Base-by-base conservation (phyloP, 2,888 invertebrate genomes). In the Eledona agricola region DNA sequence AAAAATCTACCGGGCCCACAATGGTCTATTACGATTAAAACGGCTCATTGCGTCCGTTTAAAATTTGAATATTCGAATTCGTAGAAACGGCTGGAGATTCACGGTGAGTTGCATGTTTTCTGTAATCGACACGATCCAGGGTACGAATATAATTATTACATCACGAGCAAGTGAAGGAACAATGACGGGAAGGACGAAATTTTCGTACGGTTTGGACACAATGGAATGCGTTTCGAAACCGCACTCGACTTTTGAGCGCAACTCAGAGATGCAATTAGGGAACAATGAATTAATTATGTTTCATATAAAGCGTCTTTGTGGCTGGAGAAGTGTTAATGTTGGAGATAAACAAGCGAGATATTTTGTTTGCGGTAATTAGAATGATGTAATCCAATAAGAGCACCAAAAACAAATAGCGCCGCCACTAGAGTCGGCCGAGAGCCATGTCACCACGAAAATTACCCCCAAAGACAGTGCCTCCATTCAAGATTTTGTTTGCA, bases 231-330 rank as follows among this genome's bases (percentile, higher is more conserved):
- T 45, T 45, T 19, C 45, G 11, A 34, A 45, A 34, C 26, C 26
- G 40, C 15, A 19, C 17, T 6, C 34, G 25, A 16, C 6, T 26
- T 25, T 28, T 26, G 40, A 19, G 26, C 7, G 31, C 9, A 42
- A 12, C 22, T n/a, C n/a, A n/a, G 25, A 45, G 43, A 23, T 16
- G 45, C 46, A 52, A 52, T 52, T 52, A 52, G 31, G 23, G 38
- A 52, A 52, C 46, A 46, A 38, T 52, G 38, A 52, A 46, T 52
- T 45, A 52, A 52, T 52, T 52, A 52, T 52, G 46, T 37, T 32
- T 31, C 51, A 52, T 20, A 52, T 46, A 52, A 52, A 46, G 40
- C 51, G 25, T 29, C 46, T 47, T 53, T 53, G 53, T 53, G 47
- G 22, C 7, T 19, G 13, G 35, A 46, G 34, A 42, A 25, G 47